phyloP scores from a whole-genome alignment of 2,113 vertebrate genomes.

The Ptychochromis oligacanthus region DNA sequence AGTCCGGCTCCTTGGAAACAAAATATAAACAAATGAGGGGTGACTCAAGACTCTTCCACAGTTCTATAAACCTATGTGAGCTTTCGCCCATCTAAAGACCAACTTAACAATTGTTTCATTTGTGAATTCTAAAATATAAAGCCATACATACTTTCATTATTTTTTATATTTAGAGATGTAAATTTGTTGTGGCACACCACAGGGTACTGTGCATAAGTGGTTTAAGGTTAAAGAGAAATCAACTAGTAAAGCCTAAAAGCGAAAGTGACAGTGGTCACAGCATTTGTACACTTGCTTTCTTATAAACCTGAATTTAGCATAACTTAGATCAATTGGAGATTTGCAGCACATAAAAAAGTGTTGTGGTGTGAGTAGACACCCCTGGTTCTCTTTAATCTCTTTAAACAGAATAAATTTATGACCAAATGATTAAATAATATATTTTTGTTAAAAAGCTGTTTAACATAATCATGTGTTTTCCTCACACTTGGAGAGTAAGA shows the following conservation, averaged over 20 bases:
- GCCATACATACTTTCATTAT: not conserved
- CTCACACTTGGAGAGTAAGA: too few species aligned
- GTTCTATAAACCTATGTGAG: too few species aligned
- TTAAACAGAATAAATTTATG: not conserved
- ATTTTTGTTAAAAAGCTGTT: not conserved
- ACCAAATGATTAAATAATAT: not conserved
- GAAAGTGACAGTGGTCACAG: not conserved
- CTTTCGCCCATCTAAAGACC: not conserved
- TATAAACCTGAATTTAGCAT: not conserved
- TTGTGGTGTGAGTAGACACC: not conserved
- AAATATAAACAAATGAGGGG: too few species aligned
- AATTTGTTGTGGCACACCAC: not conserved
- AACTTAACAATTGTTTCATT: not conserved
- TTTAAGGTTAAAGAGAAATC: not conserved
- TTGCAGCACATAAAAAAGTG: not conserved
- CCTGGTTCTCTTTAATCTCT: not conserved
- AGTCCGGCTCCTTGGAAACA: too few species aligned
- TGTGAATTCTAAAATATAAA: not conserved
- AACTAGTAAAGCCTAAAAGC: not conserved
- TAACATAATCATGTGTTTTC: not conserved
- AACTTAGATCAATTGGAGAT: not conserved
- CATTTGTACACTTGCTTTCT: not conserved
- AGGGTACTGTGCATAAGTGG: not conserved
- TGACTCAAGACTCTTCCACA: too few species aligned
- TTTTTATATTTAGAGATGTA: not conserved